These are phyloP conservation scores for Dryoscopus gambensis DNA, from an alignment of 2,113 vertebrate species.

Conservation along the genomic window DNA sequence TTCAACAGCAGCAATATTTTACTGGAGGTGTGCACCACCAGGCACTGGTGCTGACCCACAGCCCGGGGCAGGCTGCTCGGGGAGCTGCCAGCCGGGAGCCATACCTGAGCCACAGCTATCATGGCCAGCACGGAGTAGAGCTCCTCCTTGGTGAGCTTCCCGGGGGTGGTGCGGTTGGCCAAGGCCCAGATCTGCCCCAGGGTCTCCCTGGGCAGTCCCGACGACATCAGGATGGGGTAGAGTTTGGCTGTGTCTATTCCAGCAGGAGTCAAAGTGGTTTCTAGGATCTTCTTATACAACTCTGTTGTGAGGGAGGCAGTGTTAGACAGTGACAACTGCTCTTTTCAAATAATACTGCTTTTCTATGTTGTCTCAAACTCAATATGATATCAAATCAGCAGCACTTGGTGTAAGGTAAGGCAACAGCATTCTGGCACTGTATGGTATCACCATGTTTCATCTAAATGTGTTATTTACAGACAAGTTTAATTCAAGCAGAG, in stretches of 20 bases:
- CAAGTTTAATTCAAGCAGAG: not conserved
- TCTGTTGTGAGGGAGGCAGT: conserved; percentile 72
- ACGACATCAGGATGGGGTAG: conserved; percentile 96
- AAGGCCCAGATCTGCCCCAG: conserved; percentile 96
- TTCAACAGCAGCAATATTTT: not conserved
- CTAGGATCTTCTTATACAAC: conserved; percentile 93
- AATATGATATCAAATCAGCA: not conserved
- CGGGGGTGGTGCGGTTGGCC: conserved; percentile 95
- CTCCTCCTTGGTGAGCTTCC: conserved; percentile 96
- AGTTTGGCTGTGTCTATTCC: conserved; percentile 97
- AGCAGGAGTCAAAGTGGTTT: conserved; percentile 87
- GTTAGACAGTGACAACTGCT: not conserved
- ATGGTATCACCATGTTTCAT: not conserved
- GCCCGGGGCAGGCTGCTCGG: not conserved
- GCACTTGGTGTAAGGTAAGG: not conserved
- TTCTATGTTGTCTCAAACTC: not conserved
- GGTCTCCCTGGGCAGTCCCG: conserved; percentile 93
- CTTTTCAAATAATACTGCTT: not conserved
- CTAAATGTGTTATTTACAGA: not conserved
- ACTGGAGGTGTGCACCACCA: not conserved
- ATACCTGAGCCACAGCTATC: conserved; percentile 93
- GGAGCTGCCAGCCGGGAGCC: not conserved
- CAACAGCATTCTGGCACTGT: not conserved
- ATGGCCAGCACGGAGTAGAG: conserved; percentile 92
- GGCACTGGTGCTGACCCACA: not conserved